A percentile compares a stretch with the other conserved stretches of the same genome.
phyloP scores from a whole-genome alignment of 2,888 invertebrate species.

The Zonitis immaculata region DNA sequence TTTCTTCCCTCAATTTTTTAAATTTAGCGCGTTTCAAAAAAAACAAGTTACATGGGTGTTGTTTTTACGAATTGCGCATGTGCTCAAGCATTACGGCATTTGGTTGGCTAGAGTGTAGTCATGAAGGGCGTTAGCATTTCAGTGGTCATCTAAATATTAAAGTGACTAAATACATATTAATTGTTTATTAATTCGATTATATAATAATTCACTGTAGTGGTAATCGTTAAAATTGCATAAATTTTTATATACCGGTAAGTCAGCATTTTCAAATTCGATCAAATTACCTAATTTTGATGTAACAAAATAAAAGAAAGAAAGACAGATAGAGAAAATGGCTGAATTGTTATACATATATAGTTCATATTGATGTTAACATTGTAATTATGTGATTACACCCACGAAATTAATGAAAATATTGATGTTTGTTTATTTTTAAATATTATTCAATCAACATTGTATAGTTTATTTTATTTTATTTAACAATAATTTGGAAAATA shows the following conservation, averaged over 20 bases:
- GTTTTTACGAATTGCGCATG: constrained; percentile 18
- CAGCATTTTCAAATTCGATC: too few species aligned
- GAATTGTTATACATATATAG: too few species aligned
- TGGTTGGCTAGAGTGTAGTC: constrained; percentile 31
- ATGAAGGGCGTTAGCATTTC: constrained; percentile 41
- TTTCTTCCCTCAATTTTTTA: background rate
- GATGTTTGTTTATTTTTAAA: too few species aligned
- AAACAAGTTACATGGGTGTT: constrained; percentile 12
- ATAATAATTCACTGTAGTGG: background rate
- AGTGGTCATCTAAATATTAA: constrained; percentile 27
- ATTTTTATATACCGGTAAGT: constrained; percentile 7
- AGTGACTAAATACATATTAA: constrained; percentile 3
- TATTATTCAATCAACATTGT: too few species aligned
- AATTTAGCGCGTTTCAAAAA: constrained; percentile 7
- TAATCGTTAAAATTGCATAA: background rate
- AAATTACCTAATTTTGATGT: too few species aligned
- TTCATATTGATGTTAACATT: too few species aligned
- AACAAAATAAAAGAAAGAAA: too few species aligned
- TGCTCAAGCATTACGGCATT: constrained; percentile 11
- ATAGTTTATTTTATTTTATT: too few species aligned
- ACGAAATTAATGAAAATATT: too few species aligned
- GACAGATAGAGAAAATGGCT: constrained; percentile 20
- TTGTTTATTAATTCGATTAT: background rate
- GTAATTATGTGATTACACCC: too few species aligned
- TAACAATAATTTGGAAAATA: too few species aligned